Evolutionary conservation across 2,888 invertebrate genomes (phyloP).

Genomic region (Acleris holmiana): DNA sequence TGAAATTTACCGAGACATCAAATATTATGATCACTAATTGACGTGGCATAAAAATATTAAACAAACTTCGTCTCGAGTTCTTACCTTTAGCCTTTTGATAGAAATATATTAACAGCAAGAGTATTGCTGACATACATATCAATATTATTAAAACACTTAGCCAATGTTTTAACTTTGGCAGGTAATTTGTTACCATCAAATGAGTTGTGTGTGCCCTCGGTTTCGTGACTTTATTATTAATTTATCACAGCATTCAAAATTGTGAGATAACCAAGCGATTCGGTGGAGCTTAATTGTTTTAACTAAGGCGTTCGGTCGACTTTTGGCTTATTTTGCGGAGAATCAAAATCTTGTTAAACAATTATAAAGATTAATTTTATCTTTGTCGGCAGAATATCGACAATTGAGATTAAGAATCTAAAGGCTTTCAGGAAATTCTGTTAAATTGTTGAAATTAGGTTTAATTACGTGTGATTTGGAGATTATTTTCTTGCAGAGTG

Average conservation of each 20-base stretch:
- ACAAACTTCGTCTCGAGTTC: too few species aligned
- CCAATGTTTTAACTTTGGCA: too few species aligned
- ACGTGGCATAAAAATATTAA: too few species aligned
- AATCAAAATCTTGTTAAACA: conserved; percentile 13
- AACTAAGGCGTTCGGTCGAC: conserved; percentile 25
- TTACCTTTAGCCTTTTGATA: too few species aligned
- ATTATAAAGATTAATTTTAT: conserved; percentile 9
- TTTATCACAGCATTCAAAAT: conserved; percentile 27
- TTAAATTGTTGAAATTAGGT: too few species aligned
- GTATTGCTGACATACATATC: too few species aligned
- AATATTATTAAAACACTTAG: too few species aligned
- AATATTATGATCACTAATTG: too few species aligned
- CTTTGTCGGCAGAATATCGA: not conserved
- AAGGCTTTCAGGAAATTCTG: not conserved
- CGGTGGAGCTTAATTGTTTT: conserved; percentile 27
- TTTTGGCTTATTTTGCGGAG: conserved; percentile 9
- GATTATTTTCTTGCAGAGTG: too few species aligned
- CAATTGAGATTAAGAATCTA: not conserved
- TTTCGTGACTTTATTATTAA: conserved; percentile 7
- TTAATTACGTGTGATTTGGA: too few species aligned
- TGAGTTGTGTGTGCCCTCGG: not conserved
- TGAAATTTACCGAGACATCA: too few species aligned
- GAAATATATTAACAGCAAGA: too few species aligned
- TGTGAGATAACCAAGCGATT: conserved; percentile 22
- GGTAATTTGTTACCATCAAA: not conserved